Evolutionary conservation across 1,140 invertebrate genomes (phyloP), one percentile per base, ranked within the genome.

Genomic region (Drosophila tristis): DNA sequence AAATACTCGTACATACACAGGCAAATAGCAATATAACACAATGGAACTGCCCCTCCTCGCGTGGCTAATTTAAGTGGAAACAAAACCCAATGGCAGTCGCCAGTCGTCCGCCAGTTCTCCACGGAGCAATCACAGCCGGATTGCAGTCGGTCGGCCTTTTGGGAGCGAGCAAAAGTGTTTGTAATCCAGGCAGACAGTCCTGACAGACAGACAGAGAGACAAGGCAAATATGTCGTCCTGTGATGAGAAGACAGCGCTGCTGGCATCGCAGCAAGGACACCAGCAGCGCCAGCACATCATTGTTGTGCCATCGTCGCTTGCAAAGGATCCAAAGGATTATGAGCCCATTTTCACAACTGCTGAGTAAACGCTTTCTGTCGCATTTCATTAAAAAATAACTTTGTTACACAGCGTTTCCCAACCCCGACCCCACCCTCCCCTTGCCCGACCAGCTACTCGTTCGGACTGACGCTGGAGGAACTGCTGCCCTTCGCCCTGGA

Each of bases 321-420:
- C 23, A 39, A 90, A 80, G 80, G 76, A 80, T 73, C 49, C 79
- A 54, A 89, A 79, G 79, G 84, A 90, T 65, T 89, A 84, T 80
- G 84, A 74, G 59, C 80, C 79, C 85, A 54, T 90, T 90, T 80
- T 74, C 65, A 79, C 85, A 80, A 89, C 76, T 77, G 85, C 84
- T 80, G 84, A 89, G 84, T 89, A 89, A 89, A 89, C 76, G 76
- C 53, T 90, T 89, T 80, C 74, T 67, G 60, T 89, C 64, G 72
- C 76, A 89, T 87, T 87, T 84, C 79, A 84, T 90, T 87, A 84
- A 82, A 87, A 78, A 86, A 81, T 89, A 89, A 87, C 84, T 82
- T 74, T 61, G 76, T 76, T 70, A 71, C 78, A 50, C 51, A 56
- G 55, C 49, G 51, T 48, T 56, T 43, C 16, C 29, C 29, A 31